Evolutionary conservation across 2,797 vertebrate genomes (phyloP), one percentile per base, ranked within the genome.

Genomic region (Mus spretus): DNA sequence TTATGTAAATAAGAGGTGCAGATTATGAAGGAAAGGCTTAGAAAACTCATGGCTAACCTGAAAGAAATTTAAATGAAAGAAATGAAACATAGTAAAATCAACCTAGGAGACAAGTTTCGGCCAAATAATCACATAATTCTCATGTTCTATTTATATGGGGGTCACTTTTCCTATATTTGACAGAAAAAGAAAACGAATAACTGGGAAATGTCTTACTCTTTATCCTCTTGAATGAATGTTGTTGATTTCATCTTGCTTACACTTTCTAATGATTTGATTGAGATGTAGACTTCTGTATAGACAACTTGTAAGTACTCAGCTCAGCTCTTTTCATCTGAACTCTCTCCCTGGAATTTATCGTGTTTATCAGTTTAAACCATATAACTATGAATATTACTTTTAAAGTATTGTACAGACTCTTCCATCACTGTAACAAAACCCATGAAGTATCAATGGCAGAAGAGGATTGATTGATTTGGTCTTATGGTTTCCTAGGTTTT

Each of bases 251-350:
- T 90, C 34, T 86, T 37, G n/a, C 47, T 83, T 89, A 85, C 1
- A 55, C 89, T 95, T 91, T 89, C 55, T 84, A 80, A 55, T 84
- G 22, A 44, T 90, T 95, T 72, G 86, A 65, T 78, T 95, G 34
- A 91, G 82, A 93, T 72, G 34, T 26, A 13, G 3, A 4, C 3
- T 72, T 14, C 15, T 94, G 2, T 63, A 31, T 77, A 31, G 28
- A 80, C 26, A 86, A 24, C 10, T 24, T 0, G 13, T 2, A 70
- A 74, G 83, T 78, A 8, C 22, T 89, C 44, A 70, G 7, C 22
- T 89, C 44, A 70, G 14, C 4, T 84, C 4, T 89, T 85, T 90
- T 65, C 57, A 59, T 10, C 9, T 77, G 65, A 44, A 0, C 0
- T 75, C 6, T 95, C 2, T 80, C 20, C 34, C n/a, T 80, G 22